Base-by-base conservation (phyloP, 2,797 vertebrate species). In the Acanthiza pusilla region DNA sequence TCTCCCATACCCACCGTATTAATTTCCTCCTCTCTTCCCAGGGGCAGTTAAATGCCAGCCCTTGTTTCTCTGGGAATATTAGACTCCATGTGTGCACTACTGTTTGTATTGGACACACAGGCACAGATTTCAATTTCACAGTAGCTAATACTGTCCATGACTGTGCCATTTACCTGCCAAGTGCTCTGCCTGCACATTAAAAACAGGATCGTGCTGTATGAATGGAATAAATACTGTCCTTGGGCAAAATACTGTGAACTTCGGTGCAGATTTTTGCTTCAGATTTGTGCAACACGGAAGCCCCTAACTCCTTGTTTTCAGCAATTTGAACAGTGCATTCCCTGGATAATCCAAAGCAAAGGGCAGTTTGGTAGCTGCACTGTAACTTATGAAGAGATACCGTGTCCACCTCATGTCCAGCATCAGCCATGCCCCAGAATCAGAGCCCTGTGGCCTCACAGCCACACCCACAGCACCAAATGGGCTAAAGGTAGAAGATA, bases 121-220 rank as follows among this genome's bases (percentile, higher is more conserved):
- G 77, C 17, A 57, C n/a, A 91, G 89, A 96, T 88, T 51, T 86
- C 70, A 89, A 20, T 93, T 85, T 74, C 85, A 85, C 63, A 36
- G 70, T 42, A 93, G 91, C 85, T 91, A 81, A 68, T 89, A 54
- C 36, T 94, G 82, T 68, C 91, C 89, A 48, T 85, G 72, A 76
- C 88, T 43, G 21, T 0, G 1, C 48, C 53, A 50, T 74, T 94
- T 85, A 96, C 89, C 79, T 92, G 83, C 90, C 91, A 95, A 89
- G 43, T 57, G 34, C 78, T 81, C 86, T 90, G 85, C 61, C 89
- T 92, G 82, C 83, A 92, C 84, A 91, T 89, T 92, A 89, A 70
- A 88, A 87, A 51, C 78, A 76, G 32, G n/a, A 88, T 78, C 79
- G 38, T 26, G 58, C 89, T 48, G 17, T 47, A 72, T 80, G 81